These are phyloP conservation scores for Tachuris rubrigastra DNA, from an alignment of 2,113 vertebrate species.

Conservation along the genomic window DNA sequence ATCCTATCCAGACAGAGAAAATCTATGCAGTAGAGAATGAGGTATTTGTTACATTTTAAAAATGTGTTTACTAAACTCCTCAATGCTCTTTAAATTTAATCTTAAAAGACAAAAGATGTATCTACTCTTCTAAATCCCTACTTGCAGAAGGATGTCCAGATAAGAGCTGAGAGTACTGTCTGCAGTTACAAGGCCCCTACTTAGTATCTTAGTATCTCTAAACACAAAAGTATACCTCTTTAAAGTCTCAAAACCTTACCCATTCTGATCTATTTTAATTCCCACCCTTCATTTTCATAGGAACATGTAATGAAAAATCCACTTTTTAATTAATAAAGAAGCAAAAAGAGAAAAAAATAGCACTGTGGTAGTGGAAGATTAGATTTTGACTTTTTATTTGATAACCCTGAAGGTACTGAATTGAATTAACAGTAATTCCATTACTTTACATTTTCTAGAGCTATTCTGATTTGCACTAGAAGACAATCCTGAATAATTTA, in stretches of 20 bases:
- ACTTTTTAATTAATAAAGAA: constrained; percentile 27
- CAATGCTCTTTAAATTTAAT: not conserved
- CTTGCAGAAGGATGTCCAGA: not conserved
- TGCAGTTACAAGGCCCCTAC: not conserved
- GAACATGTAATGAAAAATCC: not conserved
- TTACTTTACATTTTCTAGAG: not conserved
- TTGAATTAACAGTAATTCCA: not conserved
- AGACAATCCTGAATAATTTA: not conserved
- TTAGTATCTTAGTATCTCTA: not conserved
- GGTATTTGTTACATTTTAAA: not conserved
- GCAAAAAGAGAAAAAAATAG: not conserved
- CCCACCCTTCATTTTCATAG: not conserved
- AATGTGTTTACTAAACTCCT: not conserved
- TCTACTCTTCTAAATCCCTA: not conserved
- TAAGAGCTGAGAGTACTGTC: not conserved
- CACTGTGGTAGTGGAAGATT: not conserved
- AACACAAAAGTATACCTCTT: not conserved
- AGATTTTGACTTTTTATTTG: not conserved
- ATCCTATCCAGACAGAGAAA: not conserved
- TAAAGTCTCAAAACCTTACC: not conserved
- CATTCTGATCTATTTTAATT: not conserved
- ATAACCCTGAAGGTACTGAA: not conserved
- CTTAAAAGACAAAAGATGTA: not conserved
- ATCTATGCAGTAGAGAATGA: not conserved
- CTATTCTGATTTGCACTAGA: not conserved